Evolutionary conservation across 2,113 vertebrate genomes (phyloP).

Genomic region (Hoplias malabaricus): DNA sequence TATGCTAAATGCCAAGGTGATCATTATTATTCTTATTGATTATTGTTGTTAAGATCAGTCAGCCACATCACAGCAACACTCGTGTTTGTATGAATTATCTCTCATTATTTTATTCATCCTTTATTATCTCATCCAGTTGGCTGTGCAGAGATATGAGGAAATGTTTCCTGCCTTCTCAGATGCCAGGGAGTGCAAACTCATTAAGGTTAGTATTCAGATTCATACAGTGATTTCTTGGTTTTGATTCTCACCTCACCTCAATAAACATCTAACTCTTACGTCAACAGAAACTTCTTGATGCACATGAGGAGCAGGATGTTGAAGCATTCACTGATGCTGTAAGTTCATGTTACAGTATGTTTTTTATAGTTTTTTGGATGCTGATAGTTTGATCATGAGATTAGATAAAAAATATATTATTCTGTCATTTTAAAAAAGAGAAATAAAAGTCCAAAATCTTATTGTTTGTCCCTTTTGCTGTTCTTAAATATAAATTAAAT

Average conservation of each 20-base stretch:
- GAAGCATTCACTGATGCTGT: conserved; percentile 78
- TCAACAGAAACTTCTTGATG: conserved; percentile 78
- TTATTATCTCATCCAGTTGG: conserved; percentile 62
- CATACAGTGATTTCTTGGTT: neutral
- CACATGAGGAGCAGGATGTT: conserved; percentile 79
- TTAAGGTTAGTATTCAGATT: conserved; percentile 69
- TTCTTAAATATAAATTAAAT: neutral
- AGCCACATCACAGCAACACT: neutral
- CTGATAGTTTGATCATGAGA: no score
- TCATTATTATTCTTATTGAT: neutral
- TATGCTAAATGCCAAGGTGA: conserved; percentile 81
- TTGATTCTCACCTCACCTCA: no score
- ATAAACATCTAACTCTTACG: no score
- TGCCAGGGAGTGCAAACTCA: conserved; percentile 77
- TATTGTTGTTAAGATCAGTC: no score
- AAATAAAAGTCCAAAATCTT: no score
- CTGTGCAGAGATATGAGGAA: conserved; percentile 79
- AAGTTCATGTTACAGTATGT: conserved; percentile 45
- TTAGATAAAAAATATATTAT: neutral
- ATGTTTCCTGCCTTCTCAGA: conserved; percentile 81
- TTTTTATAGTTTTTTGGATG: neutral
- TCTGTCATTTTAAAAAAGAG: neutral
- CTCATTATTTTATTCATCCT: neutral
- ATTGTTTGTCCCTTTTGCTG: neutral
- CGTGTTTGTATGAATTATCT: neutral